A percentile compares a stretch with the other conserved stretches of the same genome.
phyloP scores from a whole-genome alignment of 2,888 invertebrate genomes.

The Cheilosia impressa region DNA sequence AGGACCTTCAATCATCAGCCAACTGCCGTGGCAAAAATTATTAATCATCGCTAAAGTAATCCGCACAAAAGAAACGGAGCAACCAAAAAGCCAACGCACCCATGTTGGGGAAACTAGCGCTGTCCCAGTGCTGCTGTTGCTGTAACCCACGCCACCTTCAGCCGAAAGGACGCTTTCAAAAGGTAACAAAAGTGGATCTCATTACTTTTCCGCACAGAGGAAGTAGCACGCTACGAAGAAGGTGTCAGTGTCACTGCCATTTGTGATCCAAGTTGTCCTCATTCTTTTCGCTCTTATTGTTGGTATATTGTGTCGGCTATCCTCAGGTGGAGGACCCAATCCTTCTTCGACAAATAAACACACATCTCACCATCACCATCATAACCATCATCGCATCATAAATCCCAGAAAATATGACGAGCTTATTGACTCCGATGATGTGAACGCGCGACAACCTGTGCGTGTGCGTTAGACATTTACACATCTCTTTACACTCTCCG shows the following conservation, averaged over 20 bases:
- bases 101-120: conserved; percentile 66
- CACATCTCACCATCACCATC: conserved; percentile 10
- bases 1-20: conserved; percentile 32
- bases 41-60: conserved; percentile 45
- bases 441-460: conserved; percentile 19
- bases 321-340: conserved; percentile 17
- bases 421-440: conserved; percentile 25
- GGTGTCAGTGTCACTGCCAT: conserved; percentile 30
- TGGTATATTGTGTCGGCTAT: conserved; percentile 4
- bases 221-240: conserved; percentile 1
- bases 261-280: conserved; percentile 36
- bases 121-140: conserved; percentile 64
- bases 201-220: conserved; percentile 40
- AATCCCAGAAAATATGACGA: background rate
- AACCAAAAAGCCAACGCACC: conserved; percentile 39
- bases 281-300: conserved; percentile 12
- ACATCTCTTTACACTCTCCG: conserved; percentile 3
- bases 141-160: conserved; percentile 62
- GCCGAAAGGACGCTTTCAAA: conserved; percentile 70
- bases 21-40: background rate
- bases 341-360: background rate
- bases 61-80: conserved; percentile 6
- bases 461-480: conserved; percentile 10
- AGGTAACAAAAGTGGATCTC: conserved; percentile 70
- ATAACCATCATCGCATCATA: background rate